phyloP scores from a whole-genome alignment of 2,113 vertebrate species.

The Lepus timidus region DNA sequence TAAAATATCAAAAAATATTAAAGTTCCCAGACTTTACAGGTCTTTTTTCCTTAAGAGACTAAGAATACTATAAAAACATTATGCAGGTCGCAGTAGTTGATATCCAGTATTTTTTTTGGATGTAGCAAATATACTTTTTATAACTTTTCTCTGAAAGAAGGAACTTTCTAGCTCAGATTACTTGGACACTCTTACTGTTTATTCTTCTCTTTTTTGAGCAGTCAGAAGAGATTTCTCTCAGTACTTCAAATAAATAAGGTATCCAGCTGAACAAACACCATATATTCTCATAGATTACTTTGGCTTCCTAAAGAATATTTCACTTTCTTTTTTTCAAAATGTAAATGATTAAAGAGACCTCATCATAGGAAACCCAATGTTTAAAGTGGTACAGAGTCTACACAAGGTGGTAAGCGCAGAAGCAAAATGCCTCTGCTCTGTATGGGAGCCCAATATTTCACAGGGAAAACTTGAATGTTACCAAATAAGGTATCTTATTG shows the following conservation, averaged over 20 bases:
- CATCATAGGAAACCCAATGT: slow-evolving; percentile 85
- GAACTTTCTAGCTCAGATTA: slow-evolving; percentile 90
- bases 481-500: slow-evolving; percentile 47
- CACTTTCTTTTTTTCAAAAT: slow-evolving; percentile 87
- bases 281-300: slow-evolving; percentile 88
- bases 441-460: slow-evolving; percentile 68
- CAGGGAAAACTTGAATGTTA: slow-evolving; percentile 27
- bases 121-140: slow-evolving; percentile 87
- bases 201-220: slow-evolving; percentile 90
- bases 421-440: slow-evolving; percentile 60
- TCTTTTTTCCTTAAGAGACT: slow-evolving; percentile 45
- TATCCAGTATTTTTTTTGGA: slow-evolving; percentile 92
- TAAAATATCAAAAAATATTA: slow-evolving; percentile 59
- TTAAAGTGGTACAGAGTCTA: slow-evolving; percentile 81
- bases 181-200: slow-evolving; percentile 90
- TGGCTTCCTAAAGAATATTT: slow-evolving; percentile 89
- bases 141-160: slow-evolving; percentile 89
- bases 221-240: slow-evolving; percentile 93
- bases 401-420: slow-evolving; percentile 67
- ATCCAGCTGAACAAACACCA: slow-evolving; percentile 97
- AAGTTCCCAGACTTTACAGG: slow-evolving; percentile 57
- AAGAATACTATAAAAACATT: slow-evolving; percentile 86
- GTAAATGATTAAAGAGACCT: slow-evolving; percentile 89
- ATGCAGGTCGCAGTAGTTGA: slow-evolving; percentile 87
- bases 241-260: slow-evolving; percentile 95